A percentile compares a stretch with the other conserved stretches of the same genome.
Evolutionary conservation across 2,888 invertebrate genomes (phyloP).

Genomic region (Cryptus armator): DNA sequence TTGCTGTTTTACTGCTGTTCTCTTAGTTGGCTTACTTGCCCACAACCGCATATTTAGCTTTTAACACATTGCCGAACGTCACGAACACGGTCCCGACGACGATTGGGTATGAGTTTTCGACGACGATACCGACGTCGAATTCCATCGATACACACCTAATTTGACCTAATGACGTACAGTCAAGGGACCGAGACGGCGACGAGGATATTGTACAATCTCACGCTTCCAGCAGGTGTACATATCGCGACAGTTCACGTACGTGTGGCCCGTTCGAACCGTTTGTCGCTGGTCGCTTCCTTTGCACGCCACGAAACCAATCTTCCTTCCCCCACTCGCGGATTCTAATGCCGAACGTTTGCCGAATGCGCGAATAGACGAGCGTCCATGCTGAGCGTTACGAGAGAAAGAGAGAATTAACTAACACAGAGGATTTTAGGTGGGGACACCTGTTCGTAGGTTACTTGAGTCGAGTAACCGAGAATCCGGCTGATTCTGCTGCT

Average conservation of each 20-base stretch:
- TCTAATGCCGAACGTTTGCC: constrained; percentile 21
- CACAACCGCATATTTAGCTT: constrained; percentile 59
- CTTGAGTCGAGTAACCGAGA: constrained; percentile 48
- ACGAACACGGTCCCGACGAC: not conserved
- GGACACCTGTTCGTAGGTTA: constrained; percentile 76
- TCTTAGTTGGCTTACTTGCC: constrained; percentile 19
- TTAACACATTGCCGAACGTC: constrained; percentile 11
- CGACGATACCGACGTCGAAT: constrained; percentile 40
- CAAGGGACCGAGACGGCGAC: constrained; percentile 45
- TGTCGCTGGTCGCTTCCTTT: constrained; percentile 31
- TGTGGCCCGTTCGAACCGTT: constrained; percentile 27
- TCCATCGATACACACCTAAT: constrained; percentile 53
- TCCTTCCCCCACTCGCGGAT: constrained; percentile 26
- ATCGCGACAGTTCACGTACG: constrained; percentile 45
- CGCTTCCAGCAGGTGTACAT: constrained; percentile 63
- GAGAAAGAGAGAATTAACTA: constrained; percentile 23
- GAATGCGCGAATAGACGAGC: constrained; percentile 33
- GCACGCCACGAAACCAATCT: constrained; percentile 41
- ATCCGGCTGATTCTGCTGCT: constrained; percentile 19
- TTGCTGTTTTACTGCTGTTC: constrained; percentile 17
- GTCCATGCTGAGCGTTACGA: not conserved
- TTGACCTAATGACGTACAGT: constrained; percentile 54
- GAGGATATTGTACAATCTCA: constrained; percentile 24
- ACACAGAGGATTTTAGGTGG: constrained; percentile 61
- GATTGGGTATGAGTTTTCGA: constrained; percentile 3